Base-by-base conservation (phyloP, 2,888 invertebrate species). In the Colletes collaris region DNA sequence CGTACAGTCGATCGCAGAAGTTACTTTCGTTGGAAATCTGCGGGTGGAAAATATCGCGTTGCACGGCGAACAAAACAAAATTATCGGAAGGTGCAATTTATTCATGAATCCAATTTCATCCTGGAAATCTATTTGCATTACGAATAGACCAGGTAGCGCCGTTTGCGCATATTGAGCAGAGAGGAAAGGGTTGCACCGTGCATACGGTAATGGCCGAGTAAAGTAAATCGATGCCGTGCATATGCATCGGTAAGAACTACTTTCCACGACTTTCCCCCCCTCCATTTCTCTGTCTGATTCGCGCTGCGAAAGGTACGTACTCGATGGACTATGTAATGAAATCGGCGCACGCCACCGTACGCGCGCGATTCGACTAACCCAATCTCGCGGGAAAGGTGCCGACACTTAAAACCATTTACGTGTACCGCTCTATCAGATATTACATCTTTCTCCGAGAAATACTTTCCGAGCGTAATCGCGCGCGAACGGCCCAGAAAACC, bases 61-160 rank as follows among this genome's bases (percentile, higher is more conserved):
- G 60, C 60, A 19, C 27, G 60, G 11, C 10, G 46, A 60, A 60
- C 71, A 69, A 69, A 69, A 76, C 55, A 69, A 80, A 72, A 81
- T 72, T 71, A 72, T 75, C 59, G 74, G 52, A 16, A 44, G 52
- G 60, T 27, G 13, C 60, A 60, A 74, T 66, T 86, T 82, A 76
- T 73, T 77, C 71, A 62, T 67, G 72, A 82, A 72, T 82, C 49
- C 56, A 79, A 86, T 86, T 80, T 70, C 68, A 60, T 63, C 46
- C 58, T 62, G 58, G 59, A 73, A 78, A 81, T 80, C 70, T 81
- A 83, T 77, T 79, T 74, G 73, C 68, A 63, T 59, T 70, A 66
- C 27, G 77, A 79, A 67, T 50, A 64, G 46, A 56, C 62, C 40
- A 52, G 16, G 13, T 10, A 46, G 53, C 58, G 71, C 46, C 63